Evolutionary conservation across 2,888 invertebrate genomes (phyloP).

Genomic region (Calameuta idolon): DNA sequence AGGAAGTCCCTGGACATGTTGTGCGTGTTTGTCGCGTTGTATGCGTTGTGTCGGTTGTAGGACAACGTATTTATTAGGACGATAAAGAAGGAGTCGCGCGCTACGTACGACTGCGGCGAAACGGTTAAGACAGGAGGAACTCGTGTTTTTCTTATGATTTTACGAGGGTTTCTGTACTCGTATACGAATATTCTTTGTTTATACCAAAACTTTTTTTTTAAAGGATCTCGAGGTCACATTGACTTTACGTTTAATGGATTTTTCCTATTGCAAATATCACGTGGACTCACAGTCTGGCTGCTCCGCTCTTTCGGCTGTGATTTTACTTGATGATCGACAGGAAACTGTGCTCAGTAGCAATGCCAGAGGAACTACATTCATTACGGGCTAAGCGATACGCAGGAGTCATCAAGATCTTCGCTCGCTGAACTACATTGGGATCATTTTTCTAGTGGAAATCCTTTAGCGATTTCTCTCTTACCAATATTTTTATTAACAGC

Average conservation of each 20-base stretch:
- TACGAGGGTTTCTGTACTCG: neutral
- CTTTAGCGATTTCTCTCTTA: neutral
- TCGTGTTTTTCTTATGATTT: neutral
- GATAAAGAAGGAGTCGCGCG: neutral
- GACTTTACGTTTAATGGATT: neutral
- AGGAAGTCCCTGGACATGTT: neutral
- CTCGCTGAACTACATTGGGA: neutral
- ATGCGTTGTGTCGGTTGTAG: neutral
- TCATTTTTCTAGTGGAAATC: neutral
- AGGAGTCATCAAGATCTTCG: neutral
- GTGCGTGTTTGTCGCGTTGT: neutral
- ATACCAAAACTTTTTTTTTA: neutral
- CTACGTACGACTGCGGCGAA: neutral
- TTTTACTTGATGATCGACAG: neutral
- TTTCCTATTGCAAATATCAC: neutral
- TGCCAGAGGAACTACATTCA: conserved; percentile 30
- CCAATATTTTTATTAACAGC: neutral
- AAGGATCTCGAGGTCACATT: neutral
- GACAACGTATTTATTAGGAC: neutral
- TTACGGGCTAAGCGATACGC: conserved; percentile 15
- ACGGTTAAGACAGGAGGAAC: neutral
- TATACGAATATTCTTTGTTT: neutral
- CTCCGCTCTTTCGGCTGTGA: neutral
- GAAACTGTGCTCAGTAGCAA: conserved; percentile 13
- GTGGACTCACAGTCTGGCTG: neutral